A percentile compares a stretch with the other conserved stretches of the same genome.
Conservation (phyloP, 2,888 invertebrate genomes). For the Drosophila borealis region DNA sequence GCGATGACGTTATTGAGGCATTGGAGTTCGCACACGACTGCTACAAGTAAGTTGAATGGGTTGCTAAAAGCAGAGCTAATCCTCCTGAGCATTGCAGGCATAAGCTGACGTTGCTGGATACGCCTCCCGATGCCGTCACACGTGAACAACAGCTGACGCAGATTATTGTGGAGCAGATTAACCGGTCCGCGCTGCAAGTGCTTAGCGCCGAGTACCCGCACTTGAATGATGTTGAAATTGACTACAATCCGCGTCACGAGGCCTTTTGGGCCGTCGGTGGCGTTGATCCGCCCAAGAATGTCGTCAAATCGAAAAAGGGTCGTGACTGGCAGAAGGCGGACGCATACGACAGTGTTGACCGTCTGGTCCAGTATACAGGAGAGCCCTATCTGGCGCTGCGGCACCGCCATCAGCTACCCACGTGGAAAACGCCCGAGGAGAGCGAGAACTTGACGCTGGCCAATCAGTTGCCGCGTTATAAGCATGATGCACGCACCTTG, state of each 20-base stretch:
- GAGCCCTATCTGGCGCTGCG: constrained; percentile 90
- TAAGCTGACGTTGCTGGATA: constrained; percentile 25
- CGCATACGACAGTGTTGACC: constrained; percentile 87
- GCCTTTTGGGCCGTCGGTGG: constrained; percentile 95
- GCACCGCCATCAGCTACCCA: constrained; percentile 88
- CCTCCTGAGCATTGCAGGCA: constrained; percentile 20
- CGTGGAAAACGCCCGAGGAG: constrained; percentile 87
- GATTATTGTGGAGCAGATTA: constrained; percentile 88
- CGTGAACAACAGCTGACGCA: constrained; percentile 75
- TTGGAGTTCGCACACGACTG: constrained; percentile 75
- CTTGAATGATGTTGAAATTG: constrained; percentile 87
- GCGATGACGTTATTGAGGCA: constrained; percentile 78
- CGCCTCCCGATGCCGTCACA: constrained; percentile 33
- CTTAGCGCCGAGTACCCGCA: constrained; percentile 87
- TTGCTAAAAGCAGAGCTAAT: background rate
- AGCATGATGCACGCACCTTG: constrained; percentile 87
- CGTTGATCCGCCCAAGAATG: constrained; percentile 86
- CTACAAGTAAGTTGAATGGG: constrained; percentile 61
- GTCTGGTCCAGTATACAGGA: constrained; percentile 89
- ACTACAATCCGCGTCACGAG: constrained; percentile 92
- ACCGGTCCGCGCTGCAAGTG: constrained; percentile 88
- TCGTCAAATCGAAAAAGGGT: constrained; percentile 85
- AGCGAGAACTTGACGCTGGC: constrained; percentile 85
- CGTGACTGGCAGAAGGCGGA: constrained; percentile 84
- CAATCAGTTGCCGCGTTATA: constrained; percentile 86